Percentiles rank a stretch among this genome's conserved stretches.
Conservation (phyloP, 2,888 invertebrate genomes). For the Megamerina dolium region DNA sequence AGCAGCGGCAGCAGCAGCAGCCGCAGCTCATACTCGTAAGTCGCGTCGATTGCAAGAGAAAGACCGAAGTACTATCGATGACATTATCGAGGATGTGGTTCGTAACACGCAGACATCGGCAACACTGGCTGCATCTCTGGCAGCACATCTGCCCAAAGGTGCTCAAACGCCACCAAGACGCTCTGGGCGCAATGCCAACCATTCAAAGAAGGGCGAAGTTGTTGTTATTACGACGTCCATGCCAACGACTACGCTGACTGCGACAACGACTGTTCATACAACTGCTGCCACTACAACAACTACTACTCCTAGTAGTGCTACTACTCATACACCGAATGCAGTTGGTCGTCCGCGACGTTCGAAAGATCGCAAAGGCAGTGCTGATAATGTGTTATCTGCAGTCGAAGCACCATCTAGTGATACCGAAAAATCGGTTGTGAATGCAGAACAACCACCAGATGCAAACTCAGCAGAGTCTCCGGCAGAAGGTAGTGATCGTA, state of each 20-base stretch:
- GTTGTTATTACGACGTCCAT: conserved; percentile 9
- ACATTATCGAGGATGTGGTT: conserved; percentile 84
- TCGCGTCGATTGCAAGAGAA: conserved; percentile 74
- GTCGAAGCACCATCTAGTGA: conserved; percentile 14
- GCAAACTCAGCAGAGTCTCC: conserved; percentile 13
- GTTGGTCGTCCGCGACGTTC: conserved; percentile 56
- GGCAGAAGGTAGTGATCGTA: conserved; percentile 25
- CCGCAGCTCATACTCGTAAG: conserved; percentile 62
- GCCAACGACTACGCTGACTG: conserved; percentile 13
- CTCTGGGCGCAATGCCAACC: conserved; percentile 47
- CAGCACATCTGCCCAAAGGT: conserved; percentile 33
- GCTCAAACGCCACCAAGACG: conserved; percentile 46
- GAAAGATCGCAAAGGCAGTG: conserved; percentile 61
- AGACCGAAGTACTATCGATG: conserved; percentile 75
- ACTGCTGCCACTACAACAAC: conserved; percentile 13
- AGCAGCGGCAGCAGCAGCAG: not conserved
- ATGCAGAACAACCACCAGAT: conserved; percentile 17
- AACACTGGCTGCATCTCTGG: conserved; percentile 8
- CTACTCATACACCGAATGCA: conserved; percentile 26
- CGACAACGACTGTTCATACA: conserved; percentile 9
- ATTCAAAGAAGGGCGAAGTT: conserved; percentile 33
- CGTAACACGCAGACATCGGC: conserved; percentile 55
- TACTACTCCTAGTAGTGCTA: conserved; percentile 4
- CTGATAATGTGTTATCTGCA: conserved; percentile 53
- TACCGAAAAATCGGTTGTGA: conserved; percentile 3